Base-by-base conservation (phyloP, 2,888 invertebrate genomes). In the Onchidella celtica region DNA sequence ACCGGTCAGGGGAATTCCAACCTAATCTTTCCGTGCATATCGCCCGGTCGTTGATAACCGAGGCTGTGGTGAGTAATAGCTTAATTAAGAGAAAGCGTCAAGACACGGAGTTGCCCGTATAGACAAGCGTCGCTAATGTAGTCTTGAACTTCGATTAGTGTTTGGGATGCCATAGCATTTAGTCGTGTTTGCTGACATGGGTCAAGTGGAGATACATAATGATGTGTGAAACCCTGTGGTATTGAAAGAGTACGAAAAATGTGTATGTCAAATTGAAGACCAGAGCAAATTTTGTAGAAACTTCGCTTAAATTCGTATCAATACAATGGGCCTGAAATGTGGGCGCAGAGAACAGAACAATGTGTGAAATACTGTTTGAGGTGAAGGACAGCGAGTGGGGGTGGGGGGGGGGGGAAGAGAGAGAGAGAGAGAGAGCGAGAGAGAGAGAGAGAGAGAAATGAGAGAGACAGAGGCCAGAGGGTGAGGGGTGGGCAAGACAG, bases 191-290 rank as follows among this genome's bases (percentile, higher is more conserved):
- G n/a, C n/a, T n/a, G n/a, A n/a, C n/a, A n/a, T n/a, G n/a, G n/a
- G n/a, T n/a, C n/a, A n/a, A n/a, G n/a, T n/a, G n/a, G n/a, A n/a
- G n/a, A n/a, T n/a, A n/a, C n/a, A n/a, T n/a, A n/a, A n/a, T n/a
- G n/a, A n/a, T n/a, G n/a, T n/a, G n/a, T n/a, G n/a, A 34, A 14
- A 32, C 14, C 32, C 69, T 59, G 72, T 57, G 72, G 32, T 59
- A 2, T 32, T 34, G 57, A 24, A 11, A 24, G 72, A 72, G 32
- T 1, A 59, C 47, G n/a, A 34, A 57, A 72, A 72, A 57, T 72
- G 72, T n/a, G 57, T 72, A 57, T 57, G 72, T 72, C 59, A 59
- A 59, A n/a, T n/a, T n/a, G n/a, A n/a, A n/a, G n/a, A n/a, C n/a
- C n/a, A n/a, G n/a, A n/a, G n/a, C n/a, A n/a, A n/a, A n/a, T n/a